A percentile compares a stretch with the other conserved stretches of the same genome.
Conservation (phyloP, 1,140 invertebrate genomes). For the Lepidurus arcticus region DNA sequence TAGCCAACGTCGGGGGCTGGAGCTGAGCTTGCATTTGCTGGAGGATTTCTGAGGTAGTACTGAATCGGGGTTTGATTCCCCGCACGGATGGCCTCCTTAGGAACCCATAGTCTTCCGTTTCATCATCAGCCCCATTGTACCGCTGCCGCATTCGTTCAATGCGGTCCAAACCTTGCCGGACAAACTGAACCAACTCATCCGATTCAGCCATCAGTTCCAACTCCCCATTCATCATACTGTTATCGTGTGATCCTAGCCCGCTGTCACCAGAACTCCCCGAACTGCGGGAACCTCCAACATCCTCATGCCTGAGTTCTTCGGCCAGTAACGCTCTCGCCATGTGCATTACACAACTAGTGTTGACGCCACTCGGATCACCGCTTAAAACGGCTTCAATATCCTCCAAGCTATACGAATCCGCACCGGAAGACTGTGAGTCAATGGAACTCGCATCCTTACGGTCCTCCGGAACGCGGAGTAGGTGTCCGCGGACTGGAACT, state of each 20-base stretch:
- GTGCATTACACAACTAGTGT: not conserved
- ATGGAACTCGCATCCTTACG: not conserved
- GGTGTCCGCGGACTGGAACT: not conserved
- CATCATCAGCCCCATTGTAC: slow-evolving; percentile 55
- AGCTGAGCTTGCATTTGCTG: slow-evolving; percentile 70
- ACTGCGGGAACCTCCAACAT: slow-evolving; percentile 38
- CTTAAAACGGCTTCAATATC: slow-evolving; percentile 58
- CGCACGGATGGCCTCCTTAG: slow-evolving; percentile 76
- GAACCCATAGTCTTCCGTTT: slow-evolving; percentile 79
- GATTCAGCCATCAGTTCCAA: slow-evolving; percentile 42
- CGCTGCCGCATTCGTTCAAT: slow-evolving; percentile 73
- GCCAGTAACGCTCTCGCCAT: not conserved
- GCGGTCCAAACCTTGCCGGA: slow-evolving; percentile 69
- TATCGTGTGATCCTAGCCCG: slow-evolving; percentile 34
- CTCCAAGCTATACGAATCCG: slow-evolving; percentile 55
- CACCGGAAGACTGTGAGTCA: slow-evolving; percentile 30
- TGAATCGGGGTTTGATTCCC: slow-evolving; percentile 64
- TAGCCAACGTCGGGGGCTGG: slow-evolving; percentile 50
- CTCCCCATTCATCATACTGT: slow-evolving; percentile 37
- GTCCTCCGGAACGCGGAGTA: slow-evolving; percentile 25
- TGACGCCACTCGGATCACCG: slow-evolving; percentile 38
- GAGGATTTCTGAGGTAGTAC: slow-evolving; percentile 70
- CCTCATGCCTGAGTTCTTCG: slow-evolving; percentile 35
- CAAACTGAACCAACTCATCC: slow-evolving; percentile 75
- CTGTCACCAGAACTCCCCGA: slow-evolving; percentile 40